Percentiles rank a stretch among this genome's conserved stretches.
Conservation (phyloP, 2,113 vertebrate species). For the Hepsetus odoe region DNA sequence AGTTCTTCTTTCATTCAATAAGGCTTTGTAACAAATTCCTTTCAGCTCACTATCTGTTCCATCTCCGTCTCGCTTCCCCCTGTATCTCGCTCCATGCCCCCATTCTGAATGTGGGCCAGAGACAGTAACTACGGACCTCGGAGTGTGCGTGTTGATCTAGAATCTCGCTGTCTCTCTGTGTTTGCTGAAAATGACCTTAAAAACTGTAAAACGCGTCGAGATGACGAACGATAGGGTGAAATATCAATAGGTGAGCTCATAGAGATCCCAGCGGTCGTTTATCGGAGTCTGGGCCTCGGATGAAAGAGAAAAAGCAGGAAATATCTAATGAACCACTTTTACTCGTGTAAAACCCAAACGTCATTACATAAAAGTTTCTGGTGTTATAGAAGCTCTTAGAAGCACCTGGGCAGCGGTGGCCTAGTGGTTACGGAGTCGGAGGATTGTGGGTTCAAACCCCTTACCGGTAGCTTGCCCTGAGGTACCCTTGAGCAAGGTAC, state of each 20-base stretch:
- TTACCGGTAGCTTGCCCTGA: no score
- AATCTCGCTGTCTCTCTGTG: conserved; percentile 17
- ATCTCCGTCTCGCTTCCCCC: not conserved
- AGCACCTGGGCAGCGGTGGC: no score
- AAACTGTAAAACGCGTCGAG: conserved; percentile 2
- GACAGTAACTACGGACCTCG: conserved; percentile 1
- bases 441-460: no score
- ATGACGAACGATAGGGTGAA: conserved; percentile 4
- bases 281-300: not conserved
- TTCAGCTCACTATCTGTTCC: conserved; percentile 6
- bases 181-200: not conserved
- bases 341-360: no score
- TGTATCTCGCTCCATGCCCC: not conserved
- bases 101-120: conserved; percentile 6
- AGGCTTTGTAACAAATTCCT: conserved; percentile 17
- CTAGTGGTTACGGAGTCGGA: no score
- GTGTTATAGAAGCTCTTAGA: no score
- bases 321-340: conserved; percentile 14
- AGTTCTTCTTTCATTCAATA: conserved; percentile 25
- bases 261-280: not conserved
- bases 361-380: not conserved
- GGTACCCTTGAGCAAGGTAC: no score
- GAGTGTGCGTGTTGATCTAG: not conserved
- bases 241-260: conserved; percentile 20
- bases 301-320: conserved; percentile 9